Evolutionary conservation across 2,113 vertebrate genomes (phyloP), one percentile per base, ranked within the genome.

Genomic region (Pollimyrus isidori): DNA sequence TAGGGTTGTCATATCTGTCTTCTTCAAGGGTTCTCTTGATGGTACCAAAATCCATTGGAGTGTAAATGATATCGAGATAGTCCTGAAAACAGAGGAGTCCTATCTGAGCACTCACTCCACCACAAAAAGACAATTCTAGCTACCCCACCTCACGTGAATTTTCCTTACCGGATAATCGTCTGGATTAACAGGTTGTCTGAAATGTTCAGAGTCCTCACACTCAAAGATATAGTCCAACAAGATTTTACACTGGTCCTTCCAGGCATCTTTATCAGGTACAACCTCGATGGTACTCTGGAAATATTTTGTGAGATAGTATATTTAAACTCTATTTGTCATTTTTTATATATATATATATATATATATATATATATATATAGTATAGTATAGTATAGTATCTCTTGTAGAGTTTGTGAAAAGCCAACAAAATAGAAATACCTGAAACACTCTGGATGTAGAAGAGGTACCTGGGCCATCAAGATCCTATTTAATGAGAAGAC

Each of bases 131-230:
- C 35, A 17, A 7, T 48, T 46, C 45, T n/a, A 3, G 7, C 45
- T 45, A 48, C 39, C 17, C 19, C 21, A n/a, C 42, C 48, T 53
- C n/a, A 17, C 3, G 15, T 42, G 10, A 4, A 13, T 30, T 45
- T 26, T n/a, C 73, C 97, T 95, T 94, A 99, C 98, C 65, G 97
- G 97, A 93, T 98, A 99, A 56, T 97, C 97, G 89, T 96, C 92
- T 89, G 97, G 95, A 94, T 99, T 97, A 92, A 99, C 98, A 0
- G 98, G 97, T 88, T 98, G 96, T 82, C 97, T 97, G 94, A 99
- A 99, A 7, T 98, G 98, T 87, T 99, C 98, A 0, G 98, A 99
- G 94, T 99, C 98, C 93, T 99, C 97, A 91, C 98, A 98, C 3
- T 97, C 96, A 91, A 99, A 97, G 92, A 99, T 97, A 91, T 98